A percentile compares a stretch with the other conserved stretches of the same genome.
Evolutionary conservation across 2,113 vertebrate species (phyloP).

Genomic region (Stomatorhinus ivindoensis): DNA sequence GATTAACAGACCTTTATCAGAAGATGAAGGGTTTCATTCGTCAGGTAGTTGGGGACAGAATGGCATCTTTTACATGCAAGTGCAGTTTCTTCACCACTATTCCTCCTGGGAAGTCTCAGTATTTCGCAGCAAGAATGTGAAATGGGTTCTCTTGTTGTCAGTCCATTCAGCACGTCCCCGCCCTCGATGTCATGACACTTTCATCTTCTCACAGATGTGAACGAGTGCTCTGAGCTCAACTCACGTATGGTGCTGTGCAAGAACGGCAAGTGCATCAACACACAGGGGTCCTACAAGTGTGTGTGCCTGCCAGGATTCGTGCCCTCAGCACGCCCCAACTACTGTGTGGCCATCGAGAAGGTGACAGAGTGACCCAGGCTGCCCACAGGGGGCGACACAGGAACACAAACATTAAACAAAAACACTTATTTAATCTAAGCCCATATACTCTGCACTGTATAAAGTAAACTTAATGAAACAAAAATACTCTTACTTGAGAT

Average conservation of each 20-base stretch:
- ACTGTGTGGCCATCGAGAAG: constrained; percentile 72
- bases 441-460: constrained; percentile 90
- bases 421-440: constrained; percentile 57
- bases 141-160: neutral
- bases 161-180: neutral
- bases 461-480: constrained; percentile 64
- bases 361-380: constrained; percentile 63
- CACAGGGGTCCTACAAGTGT: constrained; percentile 85
- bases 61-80: neutral
- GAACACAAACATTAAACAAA: constrained; percentile 35
- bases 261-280: constrained; percentile 94
- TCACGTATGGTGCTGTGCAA: constrained; percentile 90
- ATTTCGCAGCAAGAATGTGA: neutral
- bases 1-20: neutral
- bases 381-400: constrained; percentile 34
- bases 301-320: constrained; percentile 82
- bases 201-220: constrained; percentile 72
- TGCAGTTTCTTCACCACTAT: neutral
- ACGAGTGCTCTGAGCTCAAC: constrained; percentile 91
- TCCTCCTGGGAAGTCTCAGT: neutral
- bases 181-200: neutral
- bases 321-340: constrained; percentile 80
- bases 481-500: constrained; percentile 70
- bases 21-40: neutral
- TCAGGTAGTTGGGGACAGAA: neutral